These are phyloP conservation scores for Spongia lamella DNA, from an alignment of 37 sponge, comb jelly and placozoan species.

Conservation along the genomic window DNA sequence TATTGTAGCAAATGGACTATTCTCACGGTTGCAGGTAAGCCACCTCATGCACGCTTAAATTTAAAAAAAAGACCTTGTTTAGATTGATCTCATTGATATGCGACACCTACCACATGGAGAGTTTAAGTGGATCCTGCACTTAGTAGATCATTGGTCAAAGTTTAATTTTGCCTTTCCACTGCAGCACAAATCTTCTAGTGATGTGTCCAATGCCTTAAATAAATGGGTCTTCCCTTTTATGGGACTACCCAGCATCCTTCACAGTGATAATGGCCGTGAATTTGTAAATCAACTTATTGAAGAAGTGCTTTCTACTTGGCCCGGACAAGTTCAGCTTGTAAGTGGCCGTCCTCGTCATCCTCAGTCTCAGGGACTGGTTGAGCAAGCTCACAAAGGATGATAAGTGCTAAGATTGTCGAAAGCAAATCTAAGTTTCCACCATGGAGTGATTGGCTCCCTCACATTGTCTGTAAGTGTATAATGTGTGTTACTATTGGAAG, in stretches of 20 bases:
- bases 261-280: slow-evolving; percentile 32
- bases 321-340: slow-evolving; percentile 20
- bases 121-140: slow-evolving; percentile 38
- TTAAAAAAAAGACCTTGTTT: background rate
- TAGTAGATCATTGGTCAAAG: slow-evolving; percentile 48
- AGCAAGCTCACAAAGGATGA: slow-evolving; percentile 37
- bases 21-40: slow-evolving; percentile 1
- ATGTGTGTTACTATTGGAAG: background rate
- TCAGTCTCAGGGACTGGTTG: slow-evolving; percentile 36
- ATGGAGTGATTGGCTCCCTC: slow-evolving; percentile 31
- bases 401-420: slow-evolving; percentile 28
- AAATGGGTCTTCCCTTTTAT: slow-evolving; percentile 22
- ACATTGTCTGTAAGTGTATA: slow-evolving; percentile 31
- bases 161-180: slow-evolving; percentile 45
- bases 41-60: background rate
- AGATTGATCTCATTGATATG: slow-evolving; percentile 43
- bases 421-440: background rate
- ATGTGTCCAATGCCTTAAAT: slow-evolving; percentile 13
- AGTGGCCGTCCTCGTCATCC: slow-evolving; percentile 51
- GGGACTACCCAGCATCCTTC: slow-evolving; percentile 46
- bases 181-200: background rate
- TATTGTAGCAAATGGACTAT: slow-evolving; percentile 1
- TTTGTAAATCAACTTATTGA: slow-evolving; percentile 28
- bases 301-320: slow-evolving; percentile 8
- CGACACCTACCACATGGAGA: slow-evolving; percentile 27